Evolutionary conservation across 2,113 vertebrate genomes (phyloP), one percentile per base, ranked within the genome.

Genomic region (Callipepla californica): DNA sequence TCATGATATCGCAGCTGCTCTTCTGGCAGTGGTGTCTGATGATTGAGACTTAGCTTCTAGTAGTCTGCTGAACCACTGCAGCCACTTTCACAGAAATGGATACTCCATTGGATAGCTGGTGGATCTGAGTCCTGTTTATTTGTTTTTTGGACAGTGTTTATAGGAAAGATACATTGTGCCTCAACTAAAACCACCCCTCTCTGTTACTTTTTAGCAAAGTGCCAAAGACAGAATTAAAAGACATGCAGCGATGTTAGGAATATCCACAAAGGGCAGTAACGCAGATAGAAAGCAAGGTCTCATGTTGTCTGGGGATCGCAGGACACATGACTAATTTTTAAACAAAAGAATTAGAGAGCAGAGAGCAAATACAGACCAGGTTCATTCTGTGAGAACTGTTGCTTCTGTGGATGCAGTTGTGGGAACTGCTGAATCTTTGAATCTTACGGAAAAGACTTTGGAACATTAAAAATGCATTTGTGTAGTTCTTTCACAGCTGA

Each of bases 241-340:
- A 61, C 68, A 62, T 38, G 47, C 11, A 44, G 42, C 14, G 5
- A 0, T 40, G 5, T 16, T 55, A 51, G 28, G 13, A 40, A 72
- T 48, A 36, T 59, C 28, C 0, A 0, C 70, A 18, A 40, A 51
- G 65, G 69, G 11, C 23, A 62, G 55, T 45, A 16, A 32, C 80
- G 36, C 63, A 74, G 45, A 22, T 86, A 69, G 48, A 34, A 63
- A 90, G 6, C 5, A 80, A 48, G 11, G 11, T 73, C 80, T 90
- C 70, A 4, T 40, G 18, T 75, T 50, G 9, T 88, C 1, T 23
- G 13, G 19, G 4, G 38, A 9, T 80, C 19, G 7, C 13, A 32
- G 25, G 6, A n/a, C 15, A 8, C 30, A 32, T 2, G 1, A n/a
- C 5, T 7, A 4, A 14, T 0, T 0, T 55, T 75, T 51, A 44